A percentile compares a stretch with the other conserved stretches of the same genome.
phyloP scores from a whole-genome alignment of 2,888 invertebrate genomes.

The Melinopterus prodromus region DNA sequence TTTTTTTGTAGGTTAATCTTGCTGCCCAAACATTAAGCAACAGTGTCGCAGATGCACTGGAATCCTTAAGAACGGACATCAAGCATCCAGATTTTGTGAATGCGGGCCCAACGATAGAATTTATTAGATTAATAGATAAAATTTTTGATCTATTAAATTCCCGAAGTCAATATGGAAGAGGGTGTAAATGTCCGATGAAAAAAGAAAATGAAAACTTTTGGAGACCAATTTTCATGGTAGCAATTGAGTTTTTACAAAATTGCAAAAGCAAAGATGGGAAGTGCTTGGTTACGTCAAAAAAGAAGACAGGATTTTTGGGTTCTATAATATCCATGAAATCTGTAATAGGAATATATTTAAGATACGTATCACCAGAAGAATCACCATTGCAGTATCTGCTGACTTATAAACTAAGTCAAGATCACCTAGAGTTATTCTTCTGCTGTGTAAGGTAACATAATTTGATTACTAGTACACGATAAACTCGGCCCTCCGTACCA shows the following conservation, averaged over 20 bases:
- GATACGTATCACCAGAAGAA: background rate
- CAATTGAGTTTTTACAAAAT: too few species aligned
- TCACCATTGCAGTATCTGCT: background rate
- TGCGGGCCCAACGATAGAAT: background rate
- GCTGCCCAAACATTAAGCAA: slow-evolving; percentile 21
- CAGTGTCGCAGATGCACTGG: background rate
- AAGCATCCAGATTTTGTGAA: slow-evolving; percentile 4
- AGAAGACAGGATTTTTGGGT: slow-evolving; percentile 1
- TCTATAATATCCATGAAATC: background rate
- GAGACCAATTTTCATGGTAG: too few species aligned
- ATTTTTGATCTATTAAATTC: slow-evolving; percentile 11
- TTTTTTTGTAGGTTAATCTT: background rate
- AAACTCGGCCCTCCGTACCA: too few species aligned
- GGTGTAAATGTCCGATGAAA: too few species aligned
- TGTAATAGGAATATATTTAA: background rate
- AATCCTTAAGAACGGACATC: too few species aligned
- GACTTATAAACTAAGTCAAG: background rate
- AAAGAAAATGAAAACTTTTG: too few species aligned
- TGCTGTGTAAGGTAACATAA: background rate
- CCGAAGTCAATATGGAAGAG: background rate
- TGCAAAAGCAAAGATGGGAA: background rate
- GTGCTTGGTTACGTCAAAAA: background rate
- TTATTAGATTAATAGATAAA: background rate
- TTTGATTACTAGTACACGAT: too few species aligned
- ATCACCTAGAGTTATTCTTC: slow-evolving; percentile 14